Evolutionary conservation across 2,797 vertebrate species (phyloP).

Genomic region (Anableps anableps): DNA sequence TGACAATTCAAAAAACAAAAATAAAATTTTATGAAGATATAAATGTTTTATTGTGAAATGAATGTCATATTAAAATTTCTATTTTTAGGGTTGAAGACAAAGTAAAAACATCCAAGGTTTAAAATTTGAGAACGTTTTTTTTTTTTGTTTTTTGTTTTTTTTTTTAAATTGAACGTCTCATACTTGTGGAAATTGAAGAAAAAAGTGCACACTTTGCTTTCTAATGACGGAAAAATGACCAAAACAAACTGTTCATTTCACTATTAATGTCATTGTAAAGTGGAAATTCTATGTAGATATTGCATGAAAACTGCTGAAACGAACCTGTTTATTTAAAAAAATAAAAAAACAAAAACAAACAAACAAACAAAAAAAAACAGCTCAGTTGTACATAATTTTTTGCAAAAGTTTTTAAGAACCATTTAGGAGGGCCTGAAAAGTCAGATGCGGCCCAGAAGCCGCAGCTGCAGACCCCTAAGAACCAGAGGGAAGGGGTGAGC

Average conservation of each 20-base stretch:
- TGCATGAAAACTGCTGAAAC: not conserved
- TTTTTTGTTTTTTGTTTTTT: not conserved
- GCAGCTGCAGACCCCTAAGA: not conserved
- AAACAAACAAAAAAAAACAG: no score
- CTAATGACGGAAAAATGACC: not conserved
- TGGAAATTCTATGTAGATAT: not conserved
- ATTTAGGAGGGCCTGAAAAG: not conserved
- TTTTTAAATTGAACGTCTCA: not conserved
- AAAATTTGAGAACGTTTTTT: not conserved
- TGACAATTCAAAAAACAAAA: not conserved
- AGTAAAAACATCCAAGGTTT: not conserved
- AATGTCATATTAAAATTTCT: not conserved
- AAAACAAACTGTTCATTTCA: not conserved
- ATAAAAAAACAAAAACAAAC: no score
- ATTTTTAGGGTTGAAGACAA: no score
- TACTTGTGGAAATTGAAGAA: not conserved
- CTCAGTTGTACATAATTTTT: not conserved
- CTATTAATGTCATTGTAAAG: not conserved
- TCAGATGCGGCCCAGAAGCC: not conserved
- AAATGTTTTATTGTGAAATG: not conserved
- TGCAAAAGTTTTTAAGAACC: not conserved
- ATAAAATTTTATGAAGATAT: not conserved
- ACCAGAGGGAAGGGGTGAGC: not conserved
- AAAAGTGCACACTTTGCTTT: not conserved
- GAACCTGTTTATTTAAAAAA: not conserved